A percentile compares a stretch with the other conserved stretches of the same genome.
Conservation (phyloP, 1,140 invertebrate species). For the Archivesica marissinica region DNA sequence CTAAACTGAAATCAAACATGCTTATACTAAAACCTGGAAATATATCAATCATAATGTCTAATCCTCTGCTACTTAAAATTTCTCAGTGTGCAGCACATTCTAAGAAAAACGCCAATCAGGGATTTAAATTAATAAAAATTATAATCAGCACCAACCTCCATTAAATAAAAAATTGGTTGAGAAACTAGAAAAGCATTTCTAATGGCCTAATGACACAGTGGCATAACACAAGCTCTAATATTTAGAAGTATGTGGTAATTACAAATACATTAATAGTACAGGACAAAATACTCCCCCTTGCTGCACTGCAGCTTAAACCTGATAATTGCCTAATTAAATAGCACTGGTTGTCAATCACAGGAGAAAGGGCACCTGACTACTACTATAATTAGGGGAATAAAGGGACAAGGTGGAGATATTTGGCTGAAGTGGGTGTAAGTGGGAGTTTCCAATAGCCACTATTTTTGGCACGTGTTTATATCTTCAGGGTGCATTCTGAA, state of each 20-base stretch:
- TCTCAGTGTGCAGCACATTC: too few species aligned
- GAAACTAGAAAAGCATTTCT: too few species aligned
- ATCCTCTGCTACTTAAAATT: too few species aligned
- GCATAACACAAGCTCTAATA: conserved; percentile 28
- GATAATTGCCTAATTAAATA: conserved; percentile 31
- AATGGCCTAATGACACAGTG: conserved; percentile 19
- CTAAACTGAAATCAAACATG: too few species aligned
- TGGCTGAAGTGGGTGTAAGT: conserved; percentile 17
- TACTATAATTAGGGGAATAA: conserved; percentile 16
- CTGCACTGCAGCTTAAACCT: not conserved
- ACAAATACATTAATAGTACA: conserved; percentile 41
- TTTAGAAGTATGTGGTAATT: conserved; percentile 42
- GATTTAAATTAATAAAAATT: too few species aligned
- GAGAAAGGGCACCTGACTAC: conserved; percentile 34
- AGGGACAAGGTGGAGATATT: conserved; percentile 3
- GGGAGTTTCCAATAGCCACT: conserved; percentile 1
- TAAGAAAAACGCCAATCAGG: too few species aligned
- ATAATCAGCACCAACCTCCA: too few species aligned
- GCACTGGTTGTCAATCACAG: conserved; percentile 14
- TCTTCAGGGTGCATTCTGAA: not conserved
- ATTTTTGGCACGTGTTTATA: conserved; percentile 25
- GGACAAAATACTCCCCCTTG: not conserved
- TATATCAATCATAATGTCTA: too few species aligned
- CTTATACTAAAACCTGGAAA: too few species aligned
- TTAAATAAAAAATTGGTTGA: too few species aligned